phyloP scores from a whole-genome alignment of 2,113 vertebrate species.

The Lonchura striata region DNA sequence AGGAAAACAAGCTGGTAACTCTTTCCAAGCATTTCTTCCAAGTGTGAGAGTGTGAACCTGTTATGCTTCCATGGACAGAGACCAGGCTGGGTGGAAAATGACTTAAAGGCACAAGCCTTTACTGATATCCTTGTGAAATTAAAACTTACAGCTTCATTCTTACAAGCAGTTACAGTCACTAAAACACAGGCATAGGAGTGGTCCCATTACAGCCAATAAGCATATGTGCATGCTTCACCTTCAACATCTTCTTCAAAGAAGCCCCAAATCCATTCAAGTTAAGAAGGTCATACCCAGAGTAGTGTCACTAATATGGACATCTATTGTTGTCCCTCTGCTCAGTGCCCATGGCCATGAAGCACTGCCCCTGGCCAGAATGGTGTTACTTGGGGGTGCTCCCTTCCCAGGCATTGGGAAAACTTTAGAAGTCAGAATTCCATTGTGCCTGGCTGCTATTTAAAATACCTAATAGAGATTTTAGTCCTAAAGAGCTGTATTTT shows the following conservation, averaged over 20 bases:
- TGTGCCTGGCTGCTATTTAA: neutral
- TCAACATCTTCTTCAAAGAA: neutral
- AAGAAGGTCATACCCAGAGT: neutral
- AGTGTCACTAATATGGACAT: neutral
- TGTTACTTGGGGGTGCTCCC: no score
- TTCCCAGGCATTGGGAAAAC: neutral
- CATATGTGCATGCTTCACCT: neutral
- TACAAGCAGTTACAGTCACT: neutral
- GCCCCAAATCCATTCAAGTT: neutral
- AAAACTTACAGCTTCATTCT: neutral
- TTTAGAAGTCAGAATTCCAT: neutral
- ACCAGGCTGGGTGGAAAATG: rapidly evolving
- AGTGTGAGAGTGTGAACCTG: neutral
- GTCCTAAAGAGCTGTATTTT: neutral
- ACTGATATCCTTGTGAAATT: neutral
- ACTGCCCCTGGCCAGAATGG: neutral
- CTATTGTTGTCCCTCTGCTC: rapidly evolving
- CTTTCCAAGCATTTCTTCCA: neutral
- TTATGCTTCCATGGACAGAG: neutral
- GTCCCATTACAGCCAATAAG: neutral
- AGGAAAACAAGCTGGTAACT: neutral
- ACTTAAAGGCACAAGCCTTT: neutral
- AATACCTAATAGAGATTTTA: neutral
- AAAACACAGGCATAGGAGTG: rapidly evolving
- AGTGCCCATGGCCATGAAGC: neutral